A percentile compares a stretch with the other conserved stretches of the same genome.
Evolutionary conservation across 64 coral and sea anemone genomes (phyloP).

Genomic region (Orbicella faveolata): DNA sequence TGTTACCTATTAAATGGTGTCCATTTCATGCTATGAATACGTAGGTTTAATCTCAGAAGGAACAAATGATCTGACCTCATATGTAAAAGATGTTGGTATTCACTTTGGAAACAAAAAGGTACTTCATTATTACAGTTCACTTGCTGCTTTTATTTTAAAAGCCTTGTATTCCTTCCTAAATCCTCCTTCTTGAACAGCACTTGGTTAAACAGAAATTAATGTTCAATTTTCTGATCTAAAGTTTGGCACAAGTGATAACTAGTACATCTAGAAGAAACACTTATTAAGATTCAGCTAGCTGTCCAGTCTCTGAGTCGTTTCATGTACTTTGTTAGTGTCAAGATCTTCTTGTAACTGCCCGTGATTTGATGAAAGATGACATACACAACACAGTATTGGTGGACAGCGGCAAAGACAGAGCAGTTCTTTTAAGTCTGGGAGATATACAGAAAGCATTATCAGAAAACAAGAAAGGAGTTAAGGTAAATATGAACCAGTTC

Average conservation of each 20-base stretch:
- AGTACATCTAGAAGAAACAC: too few relatives aligned
- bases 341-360: conserved; percentile 90
- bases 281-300: neutral
- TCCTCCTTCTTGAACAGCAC: too few relatives aligned
- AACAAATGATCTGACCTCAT: conserved; percentile 59
- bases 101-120: conserved; percentile 99
- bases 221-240: too few relatives aligned
- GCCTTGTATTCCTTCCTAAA: neutral
- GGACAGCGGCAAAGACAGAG: conserved; percentile 59
- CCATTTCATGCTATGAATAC: neutral
- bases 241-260: too few relatives aligned
- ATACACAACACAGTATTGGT: conserved; percentile 80
- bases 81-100: conserved; percentile 84
- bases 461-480: conserved; percentile 43
- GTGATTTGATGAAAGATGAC: conserved; percentile 94
- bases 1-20: neutral
- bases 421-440: conserved; percentile 54
- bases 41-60: conserved; percentile 66
- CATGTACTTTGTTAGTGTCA: conserved; percentile 68
- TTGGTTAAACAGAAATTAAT: too few relatives aligned
- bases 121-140: neutral
- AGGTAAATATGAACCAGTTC: neutral
- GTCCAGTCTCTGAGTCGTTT: neutral
- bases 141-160: neutral
- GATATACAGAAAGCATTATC: conserved; percentile 66